Conservation (phyloP, 2,113 vertebrate species). For the Panthera leo region DNA sequence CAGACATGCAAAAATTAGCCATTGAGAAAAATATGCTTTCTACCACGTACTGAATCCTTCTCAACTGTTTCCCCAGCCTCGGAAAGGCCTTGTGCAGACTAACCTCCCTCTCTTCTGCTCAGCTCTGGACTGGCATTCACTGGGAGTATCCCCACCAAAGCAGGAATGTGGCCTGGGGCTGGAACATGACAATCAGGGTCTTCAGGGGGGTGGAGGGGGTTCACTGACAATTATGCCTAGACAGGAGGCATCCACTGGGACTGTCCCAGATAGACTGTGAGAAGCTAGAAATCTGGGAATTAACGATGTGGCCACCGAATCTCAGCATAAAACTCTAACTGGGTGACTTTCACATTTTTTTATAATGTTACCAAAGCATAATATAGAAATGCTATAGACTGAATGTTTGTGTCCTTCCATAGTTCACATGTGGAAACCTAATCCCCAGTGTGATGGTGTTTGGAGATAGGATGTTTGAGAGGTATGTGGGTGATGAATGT, state of each 20-base stretch:
- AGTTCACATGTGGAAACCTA: not conserved
- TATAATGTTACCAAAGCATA: not conserved
- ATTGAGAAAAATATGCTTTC: not conserved
- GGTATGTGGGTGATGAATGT: not conserved
- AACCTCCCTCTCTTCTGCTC: not conserved
- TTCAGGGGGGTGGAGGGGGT: not conserved
- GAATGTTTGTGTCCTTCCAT: not conserved
- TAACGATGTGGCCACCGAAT: not conserved
- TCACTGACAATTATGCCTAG: not conserved
- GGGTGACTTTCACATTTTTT: not conserved
- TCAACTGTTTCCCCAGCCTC: not conserved
- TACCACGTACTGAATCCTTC: not conserved
- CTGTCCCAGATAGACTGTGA: not conserved
- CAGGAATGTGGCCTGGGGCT: not conserved
- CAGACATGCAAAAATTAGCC: not conserved
- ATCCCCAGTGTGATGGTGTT: not conserved
- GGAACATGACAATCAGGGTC: not conserved
- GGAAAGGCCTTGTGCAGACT: accelerated
- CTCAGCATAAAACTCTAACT: not conserved
- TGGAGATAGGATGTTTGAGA: not conserved
- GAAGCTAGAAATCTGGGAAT: not conserved
- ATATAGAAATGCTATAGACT: not conserved
- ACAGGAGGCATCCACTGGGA: not conserved
- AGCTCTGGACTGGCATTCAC: accelerated
- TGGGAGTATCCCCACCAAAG: not conserved